Percentiles rank a stretch among this genome's conserved stretches.
phyloP scores from a whole-genome alignment of 2,797 vertebrate species.

The Coregonus ussuriensis region DNA sequence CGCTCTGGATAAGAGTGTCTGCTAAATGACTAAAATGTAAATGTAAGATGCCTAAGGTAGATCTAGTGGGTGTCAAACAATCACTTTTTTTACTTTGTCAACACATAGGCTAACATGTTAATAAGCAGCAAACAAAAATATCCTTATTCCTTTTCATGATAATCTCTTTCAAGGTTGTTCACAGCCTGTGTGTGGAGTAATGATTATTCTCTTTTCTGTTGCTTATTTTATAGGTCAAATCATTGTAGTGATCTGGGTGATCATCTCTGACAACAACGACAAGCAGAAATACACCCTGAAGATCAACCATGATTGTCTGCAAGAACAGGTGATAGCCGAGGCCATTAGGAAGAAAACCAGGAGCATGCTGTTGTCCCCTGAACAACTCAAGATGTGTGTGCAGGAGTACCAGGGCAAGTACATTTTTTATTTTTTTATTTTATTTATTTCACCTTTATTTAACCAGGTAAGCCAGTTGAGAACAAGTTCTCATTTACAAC shows the following conservation, averaged over 20 bases:
- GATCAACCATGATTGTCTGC: constrained; percentile 96
- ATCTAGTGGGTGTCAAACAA: neutral
- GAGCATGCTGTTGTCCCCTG: constrained; percentile 93
- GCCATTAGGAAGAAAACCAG: constrained; percentile 97
- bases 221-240: constrained; percentile 86
- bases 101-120: neutral
- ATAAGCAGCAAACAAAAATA: no score
- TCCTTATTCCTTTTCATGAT: no score
- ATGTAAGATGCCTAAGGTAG: neutral
- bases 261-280: constrained; percentile 96
- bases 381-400: constrained; percentile 98
- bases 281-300: constrained; percentile 97
- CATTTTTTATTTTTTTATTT: neutral
- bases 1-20: no score
- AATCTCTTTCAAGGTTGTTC: no score
- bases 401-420: constrained; percentile 98
- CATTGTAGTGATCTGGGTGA: constrained; percentile 98
- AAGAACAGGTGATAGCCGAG: constrained; percentile 97
- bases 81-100: neutral
- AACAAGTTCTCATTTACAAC: no score
- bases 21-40: no score
- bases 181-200: neutral
- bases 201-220: constrained; percentile 23
- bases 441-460: no score
- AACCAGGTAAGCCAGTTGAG: no score